Evolutionary conservation across 2,888 invertebrate genomes (phyloP).

Genomic region (Cepaea hortensis): DNA sequence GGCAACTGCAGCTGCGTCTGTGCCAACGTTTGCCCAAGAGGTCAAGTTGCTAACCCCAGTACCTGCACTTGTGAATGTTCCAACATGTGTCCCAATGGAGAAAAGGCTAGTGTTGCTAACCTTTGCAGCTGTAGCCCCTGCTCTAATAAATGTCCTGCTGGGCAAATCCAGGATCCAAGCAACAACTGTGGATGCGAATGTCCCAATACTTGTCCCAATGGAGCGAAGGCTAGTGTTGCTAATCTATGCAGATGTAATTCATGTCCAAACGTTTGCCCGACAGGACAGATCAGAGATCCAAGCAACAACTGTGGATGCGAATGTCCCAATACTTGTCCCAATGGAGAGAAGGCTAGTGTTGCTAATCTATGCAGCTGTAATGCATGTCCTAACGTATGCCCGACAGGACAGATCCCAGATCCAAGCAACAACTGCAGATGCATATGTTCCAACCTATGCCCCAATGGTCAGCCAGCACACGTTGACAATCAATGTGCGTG

Average conservation of each 20-base stretch:
- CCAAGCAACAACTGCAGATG: not conserved
- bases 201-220: not conserved
- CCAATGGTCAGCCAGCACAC: not conserved
- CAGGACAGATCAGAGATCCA: too few relatives aligned
- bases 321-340: not conserved
- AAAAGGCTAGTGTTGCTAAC: not conserved
- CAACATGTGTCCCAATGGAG: not conserved
- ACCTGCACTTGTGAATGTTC: not conserved
- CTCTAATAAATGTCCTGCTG: not conserved
- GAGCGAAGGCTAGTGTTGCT: too few relatives aligned
- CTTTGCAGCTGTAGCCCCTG: not conserved
- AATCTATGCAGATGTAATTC: too few relatives aligned
- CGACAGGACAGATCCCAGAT: not conserved
- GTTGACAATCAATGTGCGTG: too few relatives aligned
- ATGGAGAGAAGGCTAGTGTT: not conserved
- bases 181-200: not conserved
- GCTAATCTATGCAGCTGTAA: not conserved
- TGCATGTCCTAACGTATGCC: not conserved
- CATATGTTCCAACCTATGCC: not conserved
- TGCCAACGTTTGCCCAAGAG: conserved; percentile 5
- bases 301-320: not conserved
- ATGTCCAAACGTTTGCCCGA: too few relatives aligned
- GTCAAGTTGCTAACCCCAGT: not conserved
- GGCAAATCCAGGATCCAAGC: not conserved
- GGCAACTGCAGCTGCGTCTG: conserved; percentile 14